A percentile compares a stretch with the other conserved stretches of the same genome.
Evolutionary conservation across 1,140 invertebrate genomes (phyloP).

Genomic region (Pseudomyrmex concolor): DNA sequence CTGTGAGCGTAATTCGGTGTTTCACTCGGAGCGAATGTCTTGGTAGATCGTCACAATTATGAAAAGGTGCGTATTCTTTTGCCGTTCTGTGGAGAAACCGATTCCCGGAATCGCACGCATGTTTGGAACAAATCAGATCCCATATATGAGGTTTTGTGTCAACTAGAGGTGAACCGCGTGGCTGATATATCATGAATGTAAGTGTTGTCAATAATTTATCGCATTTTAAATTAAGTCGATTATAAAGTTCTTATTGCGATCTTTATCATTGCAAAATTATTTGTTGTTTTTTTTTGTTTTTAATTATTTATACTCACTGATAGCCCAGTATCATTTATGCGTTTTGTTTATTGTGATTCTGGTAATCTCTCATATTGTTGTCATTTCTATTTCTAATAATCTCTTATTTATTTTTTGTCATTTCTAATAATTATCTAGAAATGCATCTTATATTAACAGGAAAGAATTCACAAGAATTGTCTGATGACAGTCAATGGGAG

Average conservation of each 20-base stretch:
- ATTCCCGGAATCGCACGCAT: not conserved
- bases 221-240: constrained; percentile 17
- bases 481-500: constrained; percentile 2
- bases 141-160: not conserved
- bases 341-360: not conserved
- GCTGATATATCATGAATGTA: constrained; percentile 49
- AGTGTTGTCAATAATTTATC: not conserved
- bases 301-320: not conserved
- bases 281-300: no score
- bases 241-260: not conserved
- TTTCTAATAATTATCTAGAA: not conserved
- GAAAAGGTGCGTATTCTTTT: not conserved
- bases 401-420: not conserved
- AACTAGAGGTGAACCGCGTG: constrained; percentile 14
- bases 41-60: constrained; percentile 13
- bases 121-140: not conserved
- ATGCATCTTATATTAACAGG: not conserved
- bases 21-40: not conserved
- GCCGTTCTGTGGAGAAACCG: constrained; percentile 7
- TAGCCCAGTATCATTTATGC: not conserved
- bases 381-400: not conserved
- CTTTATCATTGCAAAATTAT: not conserved
- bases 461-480: not conserved
- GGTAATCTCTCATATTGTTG: not conserved
- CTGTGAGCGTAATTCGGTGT: not conserved